These are phyloP conservation scores for Timema cristinae DNA, from an alignment of 2,888 invertebrate genomes.

Conservation along the genomic window DNA sequence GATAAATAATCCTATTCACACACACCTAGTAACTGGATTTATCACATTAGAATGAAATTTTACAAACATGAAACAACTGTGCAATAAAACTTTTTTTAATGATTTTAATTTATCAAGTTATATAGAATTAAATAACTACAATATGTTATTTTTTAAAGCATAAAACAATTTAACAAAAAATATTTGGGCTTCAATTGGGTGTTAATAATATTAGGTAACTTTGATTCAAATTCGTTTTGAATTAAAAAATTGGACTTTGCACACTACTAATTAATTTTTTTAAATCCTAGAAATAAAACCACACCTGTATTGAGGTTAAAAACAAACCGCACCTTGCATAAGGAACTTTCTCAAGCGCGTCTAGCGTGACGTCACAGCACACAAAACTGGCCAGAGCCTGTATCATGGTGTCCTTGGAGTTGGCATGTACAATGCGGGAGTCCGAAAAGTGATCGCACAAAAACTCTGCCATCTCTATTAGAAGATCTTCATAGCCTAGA, in stretches of 20 bases:
- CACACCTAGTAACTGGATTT: too few relatives aligned
- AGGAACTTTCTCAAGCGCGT: constrained; percentile 65
- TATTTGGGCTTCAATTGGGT: too few relatives aligned
- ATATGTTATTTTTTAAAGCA: too few relatives aligned
- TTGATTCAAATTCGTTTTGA: background rate
- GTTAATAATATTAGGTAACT: too few relatives aligned
- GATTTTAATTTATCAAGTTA: too few relatives aligned
- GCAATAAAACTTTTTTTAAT: too few relatives aligned
- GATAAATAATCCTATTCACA: too few relatives aligned
- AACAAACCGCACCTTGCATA: constrained; percentile 50
- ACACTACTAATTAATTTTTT: too few relatives aligned
- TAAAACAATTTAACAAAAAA: too few relatives aligned
- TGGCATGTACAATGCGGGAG: constrained; percentile 65
- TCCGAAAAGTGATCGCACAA: constrained; percentile 73
- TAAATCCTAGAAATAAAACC: background rate
- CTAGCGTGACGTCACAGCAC: constrained; percentile 66
- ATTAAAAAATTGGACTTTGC: background rate
- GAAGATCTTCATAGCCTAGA: constrained; percentile 47
- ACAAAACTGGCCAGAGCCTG: constrained; percentile 74
- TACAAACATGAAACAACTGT: too few relatives aligned
- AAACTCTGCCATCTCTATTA: constrained; percentile 65
- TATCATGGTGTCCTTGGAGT: constrained; percentile 70
- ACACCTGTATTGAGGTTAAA: background rate
- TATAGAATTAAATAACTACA: too few relatives aligned
- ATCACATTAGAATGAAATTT: too few relatives aligned